Percentiles rank a stretch among this genome's conserved stretches.
Evolutionary conservation across 2,888 invertebrate genomes (phyloP).

Genomic region (Plagiodera versicolora): DNA sequence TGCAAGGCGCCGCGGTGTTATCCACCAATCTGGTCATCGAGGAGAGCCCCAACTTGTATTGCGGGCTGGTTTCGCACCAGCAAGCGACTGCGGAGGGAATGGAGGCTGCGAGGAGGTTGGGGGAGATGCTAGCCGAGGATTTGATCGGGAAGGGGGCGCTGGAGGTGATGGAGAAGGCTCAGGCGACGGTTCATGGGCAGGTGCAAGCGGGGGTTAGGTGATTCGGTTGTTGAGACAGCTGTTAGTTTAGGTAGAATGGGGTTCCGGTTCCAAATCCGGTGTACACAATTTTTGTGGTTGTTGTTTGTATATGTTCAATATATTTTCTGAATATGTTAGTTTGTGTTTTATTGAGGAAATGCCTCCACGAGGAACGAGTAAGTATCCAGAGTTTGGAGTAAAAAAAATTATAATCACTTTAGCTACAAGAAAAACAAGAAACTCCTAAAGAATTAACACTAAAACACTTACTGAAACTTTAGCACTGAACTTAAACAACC

Average conservation of each 20-base stretch:
- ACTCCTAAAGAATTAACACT: no score
- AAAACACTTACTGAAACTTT: no score
- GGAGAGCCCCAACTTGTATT: conserved; percentile 55
- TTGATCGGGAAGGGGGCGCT: conserved; percentile 78
- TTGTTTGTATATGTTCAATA: neutral
- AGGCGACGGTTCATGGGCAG: conserved; percentile 62
- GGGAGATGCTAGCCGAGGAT: conserved; percentile 71
- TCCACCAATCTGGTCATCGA: neutral
- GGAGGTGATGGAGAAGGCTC: conserved; percentile 79
- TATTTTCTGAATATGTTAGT: neutral
- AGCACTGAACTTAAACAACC: no score
- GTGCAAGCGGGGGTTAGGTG: conserved; percentile 3
- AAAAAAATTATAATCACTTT: no score
- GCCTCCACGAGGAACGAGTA: no score
- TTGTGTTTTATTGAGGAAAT: neutral
- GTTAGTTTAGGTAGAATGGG: neutral
- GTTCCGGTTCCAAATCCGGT: neutral
- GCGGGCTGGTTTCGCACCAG: conserved; percentile 70
- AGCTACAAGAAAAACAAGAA: no score
- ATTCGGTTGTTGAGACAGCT: neutral
- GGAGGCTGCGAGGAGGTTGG: conserved; percentile 70
- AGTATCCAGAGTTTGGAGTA: no score
- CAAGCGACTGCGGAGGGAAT: conserved; percentile 66
- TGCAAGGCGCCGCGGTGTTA: conserved; percentile 40
- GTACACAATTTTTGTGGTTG: neutral